Percentiles rank a stretch among this genome's conserved stretches.
phyloP scores from a whole-genome alignment of 2,113 vertebrate species.

The Notothenia coriiceps region DNA sequence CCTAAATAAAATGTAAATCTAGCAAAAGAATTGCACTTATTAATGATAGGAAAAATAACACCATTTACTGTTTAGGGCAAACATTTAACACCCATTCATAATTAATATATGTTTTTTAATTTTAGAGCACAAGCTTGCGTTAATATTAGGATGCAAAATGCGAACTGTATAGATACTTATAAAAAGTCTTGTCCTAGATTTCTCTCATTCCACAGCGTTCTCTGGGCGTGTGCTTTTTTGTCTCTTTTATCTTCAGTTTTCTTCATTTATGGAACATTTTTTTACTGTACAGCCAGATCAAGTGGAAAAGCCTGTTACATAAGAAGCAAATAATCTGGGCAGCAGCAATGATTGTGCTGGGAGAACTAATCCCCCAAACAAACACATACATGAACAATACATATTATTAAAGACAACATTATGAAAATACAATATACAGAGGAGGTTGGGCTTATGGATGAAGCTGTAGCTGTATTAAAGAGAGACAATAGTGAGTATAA shows the following conservation, averaged over 20 bases:
- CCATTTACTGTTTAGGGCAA: neutral
- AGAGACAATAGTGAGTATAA: neutral
- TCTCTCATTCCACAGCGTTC: neutral
- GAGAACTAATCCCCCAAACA: slow-evolving; percentile 15
- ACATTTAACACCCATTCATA: neutral
- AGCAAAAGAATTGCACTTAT: neutral
- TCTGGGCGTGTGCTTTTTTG: neutral
- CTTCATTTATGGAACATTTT: neutral
- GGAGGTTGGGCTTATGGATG: neutral
- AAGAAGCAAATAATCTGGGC: neutral
- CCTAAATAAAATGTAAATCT: neutral
- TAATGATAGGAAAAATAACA: neutral
- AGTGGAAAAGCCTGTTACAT: neutral
- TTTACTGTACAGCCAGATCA: neutral
- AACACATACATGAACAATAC: slow-evolving; percentile 14
- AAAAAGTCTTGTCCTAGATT: neutral
- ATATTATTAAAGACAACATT: slow-evolving; percentile 15
- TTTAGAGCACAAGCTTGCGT: neutral
- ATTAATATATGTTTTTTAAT: neutral
- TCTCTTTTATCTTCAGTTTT: neutral
- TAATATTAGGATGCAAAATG: neutral
- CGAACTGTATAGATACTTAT: neutral
- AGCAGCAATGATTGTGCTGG: neutral
- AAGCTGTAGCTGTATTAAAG: neutral
- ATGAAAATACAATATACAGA: neutral